Base-by-base conservation (phyloP, 37 sponge, comb jelly and placozoan species). In the Bolinopsis microptera region DNA sequence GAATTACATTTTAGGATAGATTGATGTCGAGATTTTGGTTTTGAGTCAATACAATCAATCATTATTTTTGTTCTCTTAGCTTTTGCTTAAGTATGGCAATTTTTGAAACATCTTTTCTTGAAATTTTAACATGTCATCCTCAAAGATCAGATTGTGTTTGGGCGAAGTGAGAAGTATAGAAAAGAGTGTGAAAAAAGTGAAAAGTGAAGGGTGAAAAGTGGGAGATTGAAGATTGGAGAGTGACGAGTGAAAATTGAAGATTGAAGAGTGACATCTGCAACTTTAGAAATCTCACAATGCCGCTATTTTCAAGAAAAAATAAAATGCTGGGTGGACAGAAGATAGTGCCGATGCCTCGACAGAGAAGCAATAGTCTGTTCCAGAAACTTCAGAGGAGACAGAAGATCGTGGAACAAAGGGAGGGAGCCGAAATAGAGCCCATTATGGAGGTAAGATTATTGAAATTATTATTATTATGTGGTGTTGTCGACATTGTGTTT, bases 381-480 rank as follows among this genome's bases (percentile, higher is more conserved):
- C 36, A 86, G 90, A 28, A 33, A 27, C 61, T 86, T 28, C 38
- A 86, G 36, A 18, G 90, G 61, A 86, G 90, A 41, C 41, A 86
- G 41, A 41, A 34, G 26, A 86, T 86, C 41, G 90, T n/a, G 26
- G 27, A 86, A 39, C 61, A 86, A 27, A 38, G 90, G 61, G 28
- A n/a, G 90, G 90, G 90, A 39, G 90, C 34, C 16, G 61, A 41
- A 13, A 39, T 86, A 8, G 35, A 86, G 26, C 90, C 90, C 1
- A 38, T 86, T 34, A 86, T 86, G 90, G 36, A 86, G 90, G 90
- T 86, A 72, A 30, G 75, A 30, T 30, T n/a, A 23, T 72, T 30
- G 31, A 5, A 30, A 21, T 23, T 72, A 23, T 30, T 30, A 28
- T 72, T n/a, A 72, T 67, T 67, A 67, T 22, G 13, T 67, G 21